Evolutionary conservation across 2,888 invertebrate species (phyloP).

Genomic region (Pristionchus arcanus): DNA sequence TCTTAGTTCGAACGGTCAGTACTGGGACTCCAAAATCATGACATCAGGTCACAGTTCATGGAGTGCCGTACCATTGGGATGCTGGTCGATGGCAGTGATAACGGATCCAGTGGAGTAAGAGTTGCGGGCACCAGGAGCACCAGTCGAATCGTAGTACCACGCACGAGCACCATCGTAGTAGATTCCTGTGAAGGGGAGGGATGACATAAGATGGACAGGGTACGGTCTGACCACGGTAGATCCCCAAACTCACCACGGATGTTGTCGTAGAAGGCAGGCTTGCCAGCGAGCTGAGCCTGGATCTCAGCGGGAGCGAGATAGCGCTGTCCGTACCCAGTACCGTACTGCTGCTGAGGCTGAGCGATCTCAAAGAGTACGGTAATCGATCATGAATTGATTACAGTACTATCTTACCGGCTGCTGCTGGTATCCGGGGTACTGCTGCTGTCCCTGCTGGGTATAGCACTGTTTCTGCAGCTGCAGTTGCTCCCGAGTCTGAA

Average conservation of each 20-base stretch:
- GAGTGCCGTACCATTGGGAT: background rate
- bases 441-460: background rate
- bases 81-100: constrained; percentile 46
- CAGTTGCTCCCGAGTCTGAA: background rate
- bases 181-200: background rate
- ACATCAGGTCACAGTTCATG: background rate
- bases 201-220: background rate
- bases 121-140: constrained; percentile 46
- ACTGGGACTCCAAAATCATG: background rate
- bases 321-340: constrained; percentile 55
- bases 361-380: background rate
- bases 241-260: constrained; percentile 40
- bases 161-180: constrained; percentile 41
- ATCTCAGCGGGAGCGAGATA: constrained; percentile 56
- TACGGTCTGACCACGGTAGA: background rate
- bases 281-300: constrained; percentile 56
- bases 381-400: background rate
- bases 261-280: constrained; percentile 59
- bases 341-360: constrained; percentile 48
- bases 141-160: constrained; percentile 44
- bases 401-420: background rate
- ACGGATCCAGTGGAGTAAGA: constrained; percentile 36
- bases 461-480: background rate
- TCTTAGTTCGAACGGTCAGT: background rate
- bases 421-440: constrained; percentile 19